A percentile compares a stretch with the other conserved stretches of the same genome.
phyloP scores from a whole-genome alignment of 1,140 invertebrate species.

The Drosophila micromelanica region DNA sequence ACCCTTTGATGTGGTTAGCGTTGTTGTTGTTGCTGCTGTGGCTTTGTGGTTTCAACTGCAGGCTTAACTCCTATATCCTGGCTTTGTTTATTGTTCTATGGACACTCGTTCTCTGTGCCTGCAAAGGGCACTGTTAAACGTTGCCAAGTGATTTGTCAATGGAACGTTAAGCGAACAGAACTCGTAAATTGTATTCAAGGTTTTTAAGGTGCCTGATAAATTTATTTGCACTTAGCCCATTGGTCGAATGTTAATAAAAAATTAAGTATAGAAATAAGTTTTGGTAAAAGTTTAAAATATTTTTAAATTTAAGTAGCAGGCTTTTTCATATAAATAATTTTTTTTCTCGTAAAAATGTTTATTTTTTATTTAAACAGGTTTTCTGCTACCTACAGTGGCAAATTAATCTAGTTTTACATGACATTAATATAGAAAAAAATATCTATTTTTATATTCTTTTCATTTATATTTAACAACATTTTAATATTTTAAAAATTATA shows the following conservation, averaged over 20 bases:
- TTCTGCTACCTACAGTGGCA: too few species aligned
- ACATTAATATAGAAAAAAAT: too few species aligned
- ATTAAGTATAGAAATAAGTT: background rate
- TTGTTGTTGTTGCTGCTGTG: constrained; percentile 44
- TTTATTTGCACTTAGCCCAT: background rate
- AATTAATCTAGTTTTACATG: too few species aligned
- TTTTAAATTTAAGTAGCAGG: too few species aligned
- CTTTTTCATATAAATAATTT: too few species aligned
- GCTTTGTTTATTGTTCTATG: constrained; percentile 50
- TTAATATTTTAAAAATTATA: too few species aligned
- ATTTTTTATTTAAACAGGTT: too few species aligned
- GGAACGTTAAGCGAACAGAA: constrained; percentile 10
- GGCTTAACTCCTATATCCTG: constrained; percentile 40
- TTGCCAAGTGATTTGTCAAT: constrained; percentile 45
- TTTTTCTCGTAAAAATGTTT: too few species aligned
- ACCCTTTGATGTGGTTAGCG: constrained; percentile 64
- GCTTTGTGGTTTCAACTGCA: constrained; percentile 50
- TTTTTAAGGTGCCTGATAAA: background rate
- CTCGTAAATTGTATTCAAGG: background rate
- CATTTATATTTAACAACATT: too few species aligned
- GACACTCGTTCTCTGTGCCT: background rate
- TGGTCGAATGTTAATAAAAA: background rate
- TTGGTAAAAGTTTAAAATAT: background rate
- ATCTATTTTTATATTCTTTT: too few species aligned
- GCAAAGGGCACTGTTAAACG: constrained; percentile 47